These are phyloP conservation scores for Sus cebifrons DNA, from an alignment of 2,797 vertebrate genomes.

Conservation along the genomic window DNA sequence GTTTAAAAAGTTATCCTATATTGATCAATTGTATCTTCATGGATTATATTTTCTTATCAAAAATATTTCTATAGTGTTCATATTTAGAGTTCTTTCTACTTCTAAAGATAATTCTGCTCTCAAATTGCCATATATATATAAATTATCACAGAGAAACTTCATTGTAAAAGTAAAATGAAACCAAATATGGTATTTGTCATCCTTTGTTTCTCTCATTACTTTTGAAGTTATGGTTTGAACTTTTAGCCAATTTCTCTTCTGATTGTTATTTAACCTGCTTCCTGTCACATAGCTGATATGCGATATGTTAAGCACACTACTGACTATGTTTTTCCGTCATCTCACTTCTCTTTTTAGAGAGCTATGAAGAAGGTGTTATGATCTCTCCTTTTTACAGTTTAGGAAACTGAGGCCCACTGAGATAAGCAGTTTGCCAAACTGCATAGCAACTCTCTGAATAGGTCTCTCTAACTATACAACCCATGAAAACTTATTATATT, in stretches of 20 bases:
- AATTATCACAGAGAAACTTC: neutral
- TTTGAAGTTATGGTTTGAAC: neutral
- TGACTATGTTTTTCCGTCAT: neutral
- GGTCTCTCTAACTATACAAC: neutral
- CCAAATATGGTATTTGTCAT: neutral
- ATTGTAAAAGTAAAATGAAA: conserved; percentile 6
- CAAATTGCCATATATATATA: neutral
- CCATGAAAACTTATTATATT: neutral
- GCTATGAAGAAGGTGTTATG: neutral
- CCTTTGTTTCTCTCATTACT: neutral
- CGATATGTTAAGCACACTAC: neutral
- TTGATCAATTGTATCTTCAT: neutral
- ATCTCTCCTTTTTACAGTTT: neutral
- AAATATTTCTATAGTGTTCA: neutral
- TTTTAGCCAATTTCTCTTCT: neutral
- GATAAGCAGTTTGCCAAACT: neutral
- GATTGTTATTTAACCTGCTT: neutral
- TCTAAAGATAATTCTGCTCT: neutral
- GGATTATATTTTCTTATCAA: neutral
- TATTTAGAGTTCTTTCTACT: neutral
- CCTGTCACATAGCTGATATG: neutral
- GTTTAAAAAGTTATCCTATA: neutral
- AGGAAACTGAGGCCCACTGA: neutral
- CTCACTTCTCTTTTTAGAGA: neutral
- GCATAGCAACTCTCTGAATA: neutral